A percentile compares a stretch with the other conserved stretches of the same genome.
Evolutionary conservation across 2,113 vertebrate species (phyloP).

Genomic region (Planiliza haematocheilus): DNA sequence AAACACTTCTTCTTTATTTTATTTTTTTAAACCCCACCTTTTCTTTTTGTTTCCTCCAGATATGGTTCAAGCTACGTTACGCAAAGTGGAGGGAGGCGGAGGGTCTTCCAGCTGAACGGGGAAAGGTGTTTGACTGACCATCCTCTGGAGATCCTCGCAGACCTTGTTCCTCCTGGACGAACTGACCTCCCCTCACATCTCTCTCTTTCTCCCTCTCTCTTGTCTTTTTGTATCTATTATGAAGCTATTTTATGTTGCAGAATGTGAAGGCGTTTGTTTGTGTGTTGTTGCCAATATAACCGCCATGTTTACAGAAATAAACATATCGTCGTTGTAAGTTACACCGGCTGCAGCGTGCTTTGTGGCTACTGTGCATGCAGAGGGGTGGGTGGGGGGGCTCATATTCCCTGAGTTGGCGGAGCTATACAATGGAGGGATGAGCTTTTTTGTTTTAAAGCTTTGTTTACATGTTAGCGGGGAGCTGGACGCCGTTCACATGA

Average conservation of each 20-base stretch:
- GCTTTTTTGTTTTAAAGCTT: constrained; percentile 44
- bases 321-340: constrained; percentile 63
- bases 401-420: constrained; percentile 22
- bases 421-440: constrained; percentile 44
- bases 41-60: constrained; percentile 76
- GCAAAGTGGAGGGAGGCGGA: constrained; percentile 91
- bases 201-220: constrained; percentile 19
- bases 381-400: too few relatives aligned
- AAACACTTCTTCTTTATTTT: not conserved
- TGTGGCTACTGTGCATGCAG: constrained; percentile 2
- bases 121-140: constrained; percentile 90
- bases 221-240: constrained; percentile 67
- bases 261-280: constrained; percentile 83
- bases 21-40: not conserved
- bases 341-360: constrained; percentile 32
- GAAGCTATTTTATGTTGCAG: constrained; percentile 65
- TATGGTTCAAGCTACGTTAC: constrained; percentile 93
- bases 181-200: constrained; percentile 9
- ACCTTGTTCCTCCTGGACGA: constrained; percentile 21
- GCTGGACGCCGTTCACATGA: constrained; percentile 42
- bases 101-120: constrained; percentile 89
- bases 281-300: constrained; percentile 77
- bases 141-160: constrained; percentile 19
- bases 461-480: constrained; percentile 49
- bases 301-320: constrained; percentile 74